Conservation (phyloP, 2,113 vertebrate species). For the Haemorhous mexicanus region DNA sequence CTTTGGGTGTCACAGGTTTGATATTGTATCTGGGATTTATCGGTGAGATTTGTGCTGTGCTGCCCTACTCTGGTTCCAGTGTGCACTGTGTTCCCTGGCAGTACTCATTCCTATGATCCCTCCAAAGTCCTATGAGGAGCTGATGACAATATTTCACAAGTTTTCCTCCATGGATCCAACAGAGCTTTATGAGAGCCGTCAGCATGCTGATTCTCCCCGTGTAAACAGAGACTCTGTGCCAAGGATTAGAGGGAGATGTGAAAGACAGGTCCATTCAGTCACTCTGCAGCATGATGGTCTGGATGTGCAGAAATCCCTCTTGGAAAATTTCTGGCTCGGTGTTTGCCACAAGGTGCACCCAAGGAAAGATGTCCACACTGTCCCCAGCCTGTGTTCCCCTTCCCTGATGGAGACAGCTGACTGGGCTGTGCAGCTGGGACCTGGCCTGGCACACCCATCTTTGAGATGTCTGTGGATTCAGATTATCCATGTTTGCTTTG, state of each 20-base stretch:
- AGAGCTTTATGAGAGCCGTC: neutral
- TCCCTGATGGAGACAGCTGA: neutral
- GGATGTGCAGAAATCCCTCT: neutral
- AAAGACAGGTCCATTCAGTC: neutral
- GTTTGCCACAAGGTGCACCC: neutral
- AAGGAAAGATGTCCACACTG: neutral
- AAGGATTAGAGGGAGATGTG: neutral
- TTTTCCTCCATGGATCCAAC: neutral
- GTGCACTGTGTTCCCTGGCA: neutral
- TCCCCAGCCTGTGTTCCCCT: neutral
- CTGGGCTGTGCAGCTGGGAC: neutral
- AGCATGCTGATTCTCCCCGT: neutral
- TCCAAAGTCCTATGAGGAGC: neutral
- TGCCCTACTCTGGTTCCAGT: neutral
- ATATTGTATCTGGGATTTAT: neutral
- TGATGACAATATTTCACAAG: neutral
- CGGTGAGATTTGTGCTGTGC: neutral
- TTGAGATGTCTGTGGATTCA: neutral
- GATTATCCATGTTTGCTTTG: neutral
- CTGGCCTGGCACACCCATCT: neutral
- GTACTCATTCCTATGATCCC: neutral
- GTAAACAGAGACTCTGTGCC: neutral
- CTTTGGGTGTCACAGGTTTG: neutral
- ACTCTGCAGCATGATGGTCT: neutral
- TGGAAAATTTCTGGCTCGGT: neutral